Evolutionary conservation across 2,797 vertebrate genomes (phyloP), one percentile per base, ranked within the genome.

Genomic region (Propithecus perrieri): DNA sequence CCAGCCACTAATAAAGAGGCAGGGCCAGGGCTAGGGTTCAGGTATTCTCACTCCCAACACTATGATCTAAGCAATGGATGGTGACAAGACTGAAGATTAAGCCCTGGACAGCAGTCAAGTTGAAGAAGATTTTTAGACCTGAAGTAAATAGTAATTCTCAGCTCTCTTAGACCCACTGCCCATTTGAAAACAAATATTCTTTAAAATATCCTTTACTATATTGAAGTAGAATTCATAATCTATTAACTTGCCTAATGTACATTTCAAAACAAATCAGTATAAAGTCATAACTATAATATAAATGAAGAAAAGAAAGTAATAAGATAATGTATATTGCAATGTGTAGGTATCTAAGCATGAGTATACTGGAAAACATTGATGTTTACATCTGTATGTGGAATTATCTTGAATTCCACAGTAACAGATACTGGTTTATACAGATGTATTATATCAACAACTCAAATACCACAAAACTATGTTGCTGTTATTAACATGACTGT

Each of bases 121-220:
- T 57, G 12, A 33, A 55, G n/a, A 30, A 59, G 41, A 67, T 28
- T 88, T 92, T 85, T 75, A 94, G 87, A 59, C 55, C 30, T 78
- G 61, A 87, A 71, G 38, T 94, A 89, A 38, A 12, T 65, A 28
- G 22, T 63, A 59, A 57, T 90, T 86, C 28, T 93, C 55, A 93
- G 5, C 35, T 90, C 4, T 90, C 26, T 78, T 38, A 78, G 81
- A 67, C 30, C 61, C 35, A n/a, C 22, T 87, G 17, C 35, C 11
- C 57, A 26, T 79, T 79, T 89, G 38, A 65, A 63, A 87, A 72
- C 78, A 74, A 53, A 80, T 89, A 81, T n/a, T 81, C 53, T 90
- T 30, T 94, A 69, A 90, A 86, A 53, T 93, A 48, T 76, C 74
- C 30, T 92, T 91, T 81, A 72, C 38, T 72, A 2, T 72, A 86